Evolutionary conservation across 2,113 vertebrate species (phyloP).

Genomic region (Muntiacus reevesi): DNA sequence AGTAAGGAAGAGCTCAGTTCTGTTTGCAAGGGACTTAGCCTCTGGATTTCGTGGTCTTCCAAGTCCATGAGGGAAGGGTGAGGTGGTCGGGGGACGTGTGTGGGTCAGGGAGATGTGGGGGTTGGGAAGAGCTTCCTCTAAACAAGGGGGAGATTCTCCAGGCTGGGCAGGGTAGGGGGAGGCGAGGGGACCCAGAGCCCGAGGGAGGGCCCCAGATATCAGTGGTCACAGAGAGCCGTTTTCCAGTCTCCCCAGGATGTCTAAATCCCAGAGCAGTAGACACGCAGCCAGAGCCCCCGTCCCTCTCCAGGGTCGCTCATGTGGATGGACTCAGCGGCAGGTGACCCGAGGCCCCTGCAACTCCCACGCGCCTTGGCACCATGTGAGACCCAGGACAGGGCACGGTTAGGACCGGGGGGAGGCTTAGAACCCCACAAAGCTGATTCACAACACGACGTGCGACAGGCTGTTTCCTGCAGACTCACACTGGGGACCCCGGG

Average conservation of each 20-base stretch:
- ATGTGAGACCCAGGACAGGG: neutral
- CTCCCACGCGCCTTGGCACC: neutral
- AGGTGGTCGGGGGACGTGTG: rapidly evolving
- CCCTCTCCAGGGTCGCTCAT: neutral
- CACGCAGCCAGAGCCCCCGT: rapidly evolving
- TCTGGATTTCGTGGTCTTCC: neutral
- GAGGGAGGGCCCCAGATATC: neutral
- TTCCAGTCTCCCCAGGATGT: no score
- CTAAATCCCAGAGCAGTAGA: neutral
- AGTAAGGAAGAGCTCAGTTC: neutral
- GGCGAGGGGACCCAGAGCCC: rapidly evolving
- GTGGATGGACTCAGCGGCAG: neutral
- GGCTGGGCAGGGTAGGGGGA: neutral
- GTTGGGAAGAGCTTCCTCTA: neutral
- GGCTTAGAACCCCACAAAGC: neutral
- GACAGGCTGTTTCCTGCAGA: neutral
- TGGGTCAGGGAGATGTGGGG: neutral
- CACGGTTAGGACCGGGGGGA: rapidly evolving
- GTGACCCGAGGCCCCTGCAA: neutral
- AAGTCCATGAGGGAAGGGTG: neutral
- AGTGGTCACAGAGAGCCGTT: no score
- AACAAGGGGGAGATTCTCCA: neutral
- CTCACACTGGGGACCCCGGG: neutral
- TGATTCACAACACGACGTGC: no score
- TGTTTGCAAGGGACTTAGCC: neutral